A percentile compares a stretch with the other conserved stretches of the same genome.
phyloP scores from a whole-genome alignment of 2,797 vertebrate species.

The Craterocephalus amniculus region DNA sequence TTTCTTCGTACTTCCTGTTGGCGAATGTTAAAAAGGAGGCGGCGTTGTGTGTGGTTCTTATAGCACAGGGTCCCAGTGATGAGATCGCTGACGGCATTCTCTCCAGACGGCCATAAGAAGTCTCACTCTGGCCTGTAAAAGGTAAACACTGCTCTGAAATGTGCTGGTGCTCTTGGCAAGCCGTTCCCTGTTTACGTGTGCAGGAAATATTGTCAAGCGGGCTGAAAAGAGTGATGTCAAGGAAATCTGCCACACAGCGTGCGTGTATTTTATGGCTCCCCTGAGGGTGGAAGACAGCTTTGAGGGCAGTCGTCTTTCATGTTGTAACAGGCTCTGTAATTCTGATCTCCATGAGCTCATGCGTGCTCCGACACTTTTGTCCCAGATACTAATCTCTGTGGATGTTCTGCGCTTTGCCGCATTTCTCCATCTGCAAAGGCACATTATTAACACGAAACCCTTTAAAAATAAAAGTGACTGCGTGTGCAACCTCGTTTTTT shows the following conservation, averaged over 20 bases:
- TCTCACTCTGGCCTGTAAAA: slow-evolving; percentile 51
- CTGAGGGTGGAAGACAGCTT: slow-evolving; percentile 33
- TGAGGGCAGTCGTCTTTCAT: slow-evolving; percentile 43
- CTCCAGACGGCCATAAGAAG: slow-evolving; percentile 49
- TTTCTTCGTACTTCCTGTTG: slow-evolving; percentile 28
- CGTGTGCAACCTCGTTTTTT: slow-evolving; percentile 4
- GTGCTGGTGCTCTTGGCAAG: slow-evolving; percentile 67
- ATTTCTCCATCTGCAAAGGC: slow-evolving; percentile 1
- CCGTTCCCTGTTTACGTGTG: slow-evolving; percentile 51
- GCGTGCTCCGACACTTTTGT: slow-evolving; percentile 13
- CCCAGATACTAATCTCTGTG: slow-evolving; percentile 18
- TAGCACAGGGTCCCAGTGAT: slow-evolving; percentile 34
- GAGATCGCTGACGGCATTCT: slow-evolving; percentile 57
- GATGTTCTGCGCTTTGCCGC: not conserved
- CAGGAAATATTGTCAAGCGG: slow-evolving; percentile 58
- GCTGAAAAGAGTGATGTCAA: slow-evolving; percentile 66
- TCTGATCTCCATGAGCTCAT: slow-evolving; percentile 50
- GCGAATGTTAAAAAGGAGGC: slow-evolving; percentile 3
- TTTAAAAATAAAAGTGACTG: slow-evolving; percentile 15
- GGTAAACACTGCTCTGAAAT: slow-evolving; percentile 52
- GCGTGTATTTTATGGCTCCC: slow-evolving; percentile 57
- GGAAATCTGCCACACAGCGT: slow-evolving; percentile 56
- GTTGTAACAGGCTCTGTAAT: slow-evolving; percentile 19
- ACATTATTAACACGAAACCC: slow-evolving; percentile 7
- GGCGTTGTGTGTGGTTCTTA: slow-evolving; percentile 51